Percentiles rank a stretch among this genome's conserved stretches.
Conservation (phyloP, 2,797 vertebrate species). For the Oreochromis mossambicus region DNA sequence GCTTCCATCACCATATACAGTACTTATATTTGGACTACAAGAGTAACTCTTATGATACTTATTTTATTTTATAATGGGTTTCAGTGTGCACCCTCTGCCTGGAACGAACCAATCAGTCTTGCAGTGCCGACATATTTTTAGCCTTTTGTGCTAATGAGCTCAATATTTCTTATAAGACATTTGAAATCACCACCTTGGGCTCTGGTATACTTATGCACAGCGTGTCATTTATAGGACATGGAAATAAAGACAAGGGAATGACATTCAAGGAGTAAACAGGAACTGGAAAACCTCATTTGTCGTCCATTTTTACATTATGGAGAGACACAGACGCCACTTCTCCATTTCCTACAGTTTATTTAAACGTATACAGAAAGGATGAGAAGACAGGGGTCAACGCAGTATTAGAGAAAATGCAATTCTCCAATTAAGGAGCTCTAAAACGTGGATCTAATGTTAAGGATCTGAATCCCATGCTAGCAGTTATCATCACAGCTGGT, state of each 20-base stretch:
- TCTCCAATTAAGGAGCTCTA: neutral
- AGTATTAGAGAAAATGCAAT: neutral
- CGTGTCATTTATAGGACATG: neutral
- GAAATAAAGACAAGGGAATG: neutral
- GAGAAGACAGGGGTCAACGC: neutral
- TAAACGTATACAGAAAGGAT: neutral
- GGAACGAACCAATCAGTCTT: neutral
- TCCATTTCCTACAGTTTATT: neutral
- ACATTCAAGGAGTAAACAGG: neutral
- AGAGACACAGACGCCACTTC: constrained; percentile 1
- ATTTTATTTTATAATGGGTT: neutral
- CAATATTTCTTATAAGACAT: neutral
- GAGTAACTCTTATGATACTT: rapidly evolving
- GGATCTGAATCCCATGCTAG: neutral
- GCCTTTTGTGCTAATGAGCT: neutral
- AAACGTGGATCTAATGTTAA: neutral
- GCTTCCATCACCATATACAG: neutral
- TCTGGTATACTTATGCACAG: neutral
- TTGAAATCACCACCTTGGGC: neutral
- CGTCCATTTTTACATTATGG: constrained; percentile 16
- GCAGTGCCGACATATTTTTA: rapidly evolving
- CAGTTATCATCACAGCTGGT: neutral
- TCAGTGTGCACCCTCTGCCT: neutral
- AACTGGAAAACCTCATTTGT: constrained; percentile 22
- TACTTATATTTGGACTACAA: neutral